These are phyloP conservation scores for Bovichtus variegatus DNA, from an alignment of 2,797 vertebrate genomes.

Conservation along the genomic window DNA sequence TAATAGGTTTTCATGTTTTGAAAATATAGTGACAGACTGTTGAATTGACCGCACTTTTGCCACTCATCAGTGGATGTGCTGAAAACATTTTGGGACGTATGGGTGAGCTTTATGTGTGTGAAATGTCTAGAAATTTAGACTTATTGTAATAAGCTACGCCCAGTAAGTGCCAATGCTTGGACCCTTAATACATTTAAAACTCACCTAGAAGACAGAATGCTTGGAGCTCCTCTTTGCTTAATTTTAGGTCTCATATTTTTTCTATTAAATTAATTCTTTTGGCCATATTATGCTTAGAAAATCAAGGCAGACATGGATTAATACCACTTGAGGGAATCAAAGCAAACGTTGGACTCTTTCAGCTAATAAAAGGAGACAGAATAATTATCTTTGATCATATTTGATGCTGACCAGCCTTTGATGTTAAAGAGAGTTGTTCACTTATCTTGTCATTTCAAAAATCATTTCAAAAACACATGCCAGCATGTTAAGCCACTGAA, in stretches of 20 bases:
- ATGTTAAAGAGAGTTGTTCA: constrained; percentile 9
- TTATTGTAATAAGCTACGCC: too few species aligned
- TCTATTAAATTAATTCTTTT: neutral
- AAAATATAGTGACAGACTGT: too few species aligned
- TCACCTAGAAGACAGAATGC: too few species aligned
- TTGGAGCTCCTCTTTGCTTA: neutral
- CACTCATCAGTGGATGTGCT: too few species aligned
- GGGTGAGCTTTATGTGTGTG: too few species aligned
- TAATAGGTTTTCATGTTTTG: too few species aligned
- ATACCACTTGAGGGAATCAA: neutral
- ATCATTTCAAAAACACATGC: constrained; percentile 2
- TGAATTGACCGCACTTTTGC: too few species aligned
- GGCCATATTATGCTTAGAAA: neutral
- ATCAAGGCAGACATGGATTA: neutral
- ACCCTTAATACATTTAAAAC: neutral
- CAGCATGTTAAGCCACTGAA: constrained; percentile 9
- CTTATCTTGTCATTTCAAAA: constrained; percentile 18
- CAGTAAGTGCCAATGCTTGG: too few species aligned
- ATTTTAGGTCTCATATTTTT: neutral
- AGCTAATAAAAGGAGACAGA: neutral
- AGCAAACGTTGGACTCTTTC: neutral
- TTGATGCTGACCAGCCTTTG: constrained; percentile 16
- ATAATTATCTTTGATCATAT: constrained; percentile 15
- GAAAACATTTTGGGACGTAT: too few species aligned
- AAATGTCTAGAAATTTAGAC: too few species aligned